A percentile compares a stretch with the other conserved stretches of the same genome.
phyloP scores from a whole-genome alignment of 2,797 vertebrate genomes.

The Acipenser transmontanus region DNA sequence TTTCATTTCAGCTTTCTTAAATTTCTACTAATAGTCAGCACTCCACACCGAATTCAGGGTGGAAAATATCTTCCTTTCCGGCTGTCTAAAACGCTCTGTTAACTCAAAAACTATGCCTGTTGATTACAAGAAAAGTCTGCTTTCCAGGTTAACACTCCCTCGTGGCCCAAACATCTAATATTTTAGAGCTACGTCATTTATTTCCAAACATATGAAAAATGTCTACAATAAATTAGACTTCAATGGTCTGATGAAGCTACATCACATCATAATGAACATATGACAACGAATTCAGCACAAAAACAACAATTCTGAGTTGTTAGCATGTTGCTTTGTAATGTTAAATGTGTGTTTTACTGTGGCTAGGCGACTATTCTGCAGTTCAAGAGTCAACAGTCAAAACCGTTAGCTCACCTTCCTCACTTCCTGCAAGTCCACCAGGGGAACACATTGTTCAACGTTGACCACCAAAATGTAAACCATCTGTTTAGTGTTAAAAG shows the following conservation, averaged over 20 bases:
- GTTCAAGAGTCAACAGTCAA: no score
- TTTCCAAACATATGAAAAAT: slow-evolving; percentile 30
- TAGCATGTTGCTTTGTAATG: neutral
- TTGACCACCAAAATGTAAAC: slow-evolving; percentile 10
- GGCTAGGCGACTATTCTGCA: neutral
- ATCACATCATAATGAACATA: slow-evolving; percentile 38
- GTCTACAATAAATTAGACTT: slow-evolving; percentile 35
- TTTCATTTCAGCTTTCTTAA: neutral
- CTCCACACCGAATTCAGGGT: neutral
- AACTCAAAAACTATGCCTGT: neutral
- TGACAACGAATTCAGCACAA: slow-evolving; percentile 19
- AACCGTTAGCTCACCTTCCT: slow-evolving; percentile 22
- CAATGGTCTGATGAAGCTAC: slow-evolving; percentile 31
- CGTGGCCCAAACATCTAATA: slow-evolving; percentile 3
- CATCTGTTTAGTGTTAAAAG: slow-evolving; percentile 23
- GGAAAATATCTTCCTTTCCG: no score
- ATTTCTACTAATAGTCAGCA: neutral
- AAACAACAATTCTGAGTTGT: slow-evolving; percentile 5
- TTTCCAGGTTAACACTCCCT: slow-evolving; percentile 2
- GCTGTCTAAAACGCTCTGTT: neutral
- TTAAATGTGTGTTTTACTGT: slow-evolving; percentile 3
- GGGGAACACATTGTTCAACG: slow-evolving; percentile 25
- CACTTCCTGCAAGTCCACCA: slow-evolving; percentile 22
- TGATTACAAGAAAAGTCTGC: neutral
- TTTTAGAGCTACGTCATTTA: slow-evolving; percentile 16